phyloP scores from a whole-genome alignment of 1,140 invertebrate genomes.

The Pogonus chalceus region DNA sequence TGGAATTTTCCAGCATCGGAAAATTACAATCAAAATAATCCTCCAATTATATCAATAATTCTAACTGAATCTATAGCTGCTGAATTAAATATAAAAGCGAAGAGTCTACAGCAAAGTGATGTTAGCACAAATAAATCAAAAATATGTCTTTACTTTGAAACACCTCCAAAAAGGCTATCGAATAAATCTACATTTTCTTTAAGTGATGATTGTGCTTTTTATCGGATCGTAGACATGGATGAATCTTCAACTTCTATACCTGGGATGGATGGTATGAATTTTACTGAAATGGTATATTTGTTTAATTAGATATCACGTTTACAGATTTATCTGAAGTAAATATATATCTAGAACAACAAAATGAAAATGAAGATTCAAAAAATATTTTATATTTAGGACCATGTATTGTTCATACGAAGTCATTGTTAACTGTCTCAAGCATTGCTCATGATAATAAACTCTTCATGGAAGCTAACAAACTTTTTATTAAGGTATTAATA shows the following conservation, averaged over 20 bases:
- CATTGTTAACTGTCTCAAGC: background rate
- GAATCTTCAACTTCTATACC: background rate
- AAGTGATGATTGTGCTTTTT: background rate
- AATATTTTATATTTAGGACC: background rate
- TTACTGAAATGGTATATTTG: background rate
- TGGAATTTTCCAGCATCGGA: no score
- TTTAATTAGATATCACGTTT: background rate
- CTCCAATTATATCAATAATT: no score
- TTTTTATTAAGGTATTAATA: background rate
- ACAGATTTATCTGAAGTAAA: background rate
- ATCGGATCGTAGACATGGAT: background rate
- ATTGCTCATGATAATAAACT: background rate
- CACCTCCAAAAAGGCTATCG: no score
- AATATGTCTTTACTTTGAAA: no score
- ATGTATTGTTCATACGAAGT: background rate
- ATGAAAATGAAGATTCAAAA: background rate
- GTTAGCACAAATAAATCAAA: no score
- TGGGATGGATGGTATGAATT: background rate
- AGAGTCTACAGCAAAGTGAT: no score
- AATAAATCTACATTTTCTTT: no score
- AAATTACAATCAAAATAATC: no score
- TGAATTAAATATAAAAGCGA: no score
- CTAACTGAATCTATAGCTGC: no score
- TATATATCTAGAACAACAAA: no score
- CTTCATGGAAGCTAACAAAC: background rate